Percentiles rank a stretch among this genome's conserved stretches.
Conservation (phyloP, 2,888 invertebrate species). For the Cryptocephalus moraei region DNA sequence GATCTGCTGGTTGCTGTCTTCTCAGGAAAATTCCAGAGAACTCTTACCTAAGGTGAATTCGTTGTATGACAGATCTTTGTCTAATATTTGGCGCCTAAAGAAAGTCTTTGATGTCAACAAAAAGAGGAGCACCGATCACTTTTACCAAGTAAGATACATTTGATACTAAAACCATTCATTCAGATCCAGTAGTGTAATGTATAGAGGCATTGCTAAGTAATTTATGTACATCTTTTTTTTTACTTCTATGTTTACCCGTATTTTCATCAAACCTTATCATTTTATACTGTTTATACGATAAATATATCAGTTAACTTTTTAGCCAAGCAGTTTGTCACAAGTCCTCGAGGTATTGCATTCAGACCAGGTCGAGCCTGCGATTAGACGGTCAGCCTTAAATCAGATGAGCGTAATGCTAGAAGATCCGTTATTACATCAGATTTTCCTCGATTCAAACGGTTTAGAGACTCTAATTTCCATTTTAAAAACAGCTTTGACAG, state of each 20-base stretch:
- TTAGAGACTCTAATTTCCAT: slow-evolving; percentile 41
- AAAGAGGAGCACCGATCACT: slow-evolving; percentile 26
- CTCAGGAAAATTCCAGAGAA: slow-evolving; percentile 35
- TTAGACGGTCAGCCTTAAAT: slow-evolving; percentile 55
- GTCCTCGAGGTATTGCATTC: slow-evolving; percentile 34
- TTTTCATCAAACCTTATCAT: too few relatives aligned
- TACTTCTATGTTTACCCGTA: too few relatives aligned
- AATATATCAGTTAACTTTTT: neutral
- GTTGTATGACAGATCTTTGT: slow-evolving; percentile 39
- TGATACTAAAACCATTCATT: too few relatives aligned
- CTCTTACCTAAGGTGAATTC: slow-evolving; percentile 41
- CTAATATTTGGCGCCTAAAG: slow-evolving; percentile 36
- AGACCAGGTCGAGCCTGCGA: slow-evolving; percentile 48
- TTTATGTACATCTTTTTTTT: too few relatives aligned
- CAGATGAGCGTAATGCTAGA: slow-evolving; percentile 58
- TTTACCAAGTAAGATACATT: slow-evolving; percentile 36
- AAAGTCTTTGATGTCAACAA: slow-evolving; percentile 31
- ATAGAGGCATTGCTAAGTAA: too few relatives aligned
- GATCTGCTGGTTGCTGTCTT: slow-evolving; percentile 41
- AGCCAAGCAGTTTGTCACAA: slow-evolving; percentile 42
- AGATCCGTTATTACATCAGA: slow-evolving; percentile 49
- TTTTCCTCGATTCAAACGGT: slow-evolving; percentile 49
- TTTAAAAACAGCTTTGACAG: slow-evolving; percentile 37
- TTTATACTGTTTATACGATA: neutral
- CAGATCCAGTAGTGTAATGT: too few relatives aligned